Evolutionary conservation across 2,888 invertebrate species (phyloP).

Genomic region (Onchidella celtica): DNA sequence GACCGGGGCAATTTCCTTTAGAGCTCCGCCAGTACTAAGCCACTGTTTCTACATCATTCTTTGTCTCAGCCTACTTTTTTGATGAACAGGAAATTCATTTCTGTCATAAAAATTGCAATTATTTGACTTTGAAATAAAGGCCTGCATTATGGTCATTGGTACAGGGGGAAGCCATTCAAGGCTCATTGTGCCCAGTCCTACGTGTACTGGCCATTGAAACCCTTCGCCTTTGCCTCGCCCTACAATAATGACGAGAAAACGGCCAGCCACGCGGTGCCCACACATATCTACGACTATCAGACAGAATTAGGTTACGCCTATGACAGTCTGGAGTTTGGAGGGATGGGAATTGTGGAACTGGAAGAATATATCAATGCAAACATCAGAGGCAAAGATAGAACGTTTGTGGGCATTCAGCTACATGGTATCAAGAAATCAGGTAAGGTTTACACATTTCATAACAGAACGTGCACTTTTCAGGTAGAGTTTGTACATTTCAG

Average conservation of each 20-base stretch:
- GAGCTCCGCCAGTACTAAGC: too few species aligned
- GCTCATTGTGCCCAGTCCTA: constrained; percentile 56
- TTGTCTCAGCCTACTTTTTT: too few species aligned
- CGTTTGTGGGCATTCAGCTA: constrained; percentile 54
- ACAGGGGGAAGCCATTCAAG: constrained; percentile 37
- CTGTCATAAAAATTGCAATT: too few species aligned
- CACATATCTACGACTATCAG: constrained; percentile 56
- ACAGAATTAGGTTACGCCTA: constrained; percentile 52
- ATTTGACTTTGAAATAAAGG: too few species aligned
- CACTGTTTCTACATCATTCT: too few species aligned
- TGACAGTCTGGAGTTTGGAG: constrained; percentile 55
- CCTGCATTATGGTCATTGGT: too few species aligned
- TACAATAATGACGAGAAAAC: constrained; percentile 56
- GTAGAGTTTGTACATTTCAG: too few species aligned
- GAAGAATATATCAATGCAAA: constrained; percentile 46
- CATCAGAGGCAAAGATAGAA: constrained; percentile 40
- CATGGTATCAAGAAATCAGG: constrained; percentile 50
- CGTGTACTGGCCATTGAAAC: constrained; percentile 50
- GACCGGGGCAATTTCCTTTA: too few species aligned
- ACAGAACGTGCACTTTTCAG: too few species aligned
- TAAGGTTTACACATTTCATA: too few species aligned
- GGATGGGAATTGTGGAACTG: constrained; percentile 53
- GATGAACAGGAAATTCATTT: too few species aligned
- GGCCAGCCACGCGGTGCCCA: constrained; percentile 49
- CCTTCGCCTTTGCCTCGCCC: constrained; percentile 56